These are phyloP conservation scores for Anarhynchus alexandrinus DNA, from an alignment of 2,113 vertebrate species.

Conservation along the genomic window DNA sequence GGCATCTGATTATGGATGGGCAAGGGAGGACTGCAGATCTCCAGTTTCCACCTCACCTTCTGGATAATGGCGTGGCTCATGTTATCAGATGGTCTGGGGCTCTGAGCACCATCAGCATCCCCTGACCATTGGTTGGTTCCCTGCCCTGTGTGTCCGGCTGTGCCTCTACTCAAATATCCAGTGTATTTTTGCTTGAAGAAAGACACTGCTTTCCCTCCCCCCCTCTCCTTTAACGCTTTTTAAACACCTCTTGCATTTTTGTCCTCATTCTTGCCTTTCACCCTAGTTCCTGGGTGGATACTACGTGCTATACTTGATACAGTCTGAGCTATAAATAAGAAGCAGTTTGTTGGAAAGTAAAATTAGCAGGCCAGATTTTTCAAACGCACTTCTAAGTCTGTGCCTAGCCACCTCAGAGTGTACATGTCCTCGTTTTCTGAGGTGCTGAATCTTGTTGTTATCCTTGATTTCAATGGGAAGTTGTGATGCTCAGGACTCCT, in stretches of 20 bases:
- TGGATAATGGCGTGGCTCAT: not conserved
- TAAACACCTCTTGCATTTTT: conserved; percentile 23
- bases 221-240: not conserved
- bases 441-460: conserved; percentile 48
- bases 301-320: conserved; percentile 44
- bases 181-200: not conserved
- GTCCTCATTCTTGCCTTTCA: conserved; percentile 61
- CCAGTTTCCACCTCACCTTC: not conserved
- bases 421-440: conserved; percentile 10
- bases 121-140: not conserved
- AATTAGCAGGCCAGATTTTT: conserved; percentile 60
- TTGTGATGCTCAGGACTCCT: not conserved
- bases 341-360: conserved; percentile 53
- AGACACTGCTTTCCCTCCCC: not conserved
- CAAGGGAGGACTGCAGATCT: not conserved
- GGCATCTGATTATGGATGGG: not conserved
- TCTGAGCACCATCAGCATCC: not conserved
- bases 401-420: conserved; percentile 18
- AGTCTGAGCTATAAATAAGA: conserved; percentile 61
- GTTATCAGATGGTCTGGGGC: not conserved
- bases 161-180: not conserved
- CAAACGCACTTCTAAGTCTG: conserved; percentile 4
- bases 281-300: conserved; percentile 54
- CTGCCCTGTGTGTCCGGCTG: not conserved
- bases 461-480: conserved; percentile 32